Evolutionary conservation across 1,140 invertebrate genomes (phyloP), one percentile per base, ranked within the genome.

Genomic region (Agrilus planipennis): DNA sequence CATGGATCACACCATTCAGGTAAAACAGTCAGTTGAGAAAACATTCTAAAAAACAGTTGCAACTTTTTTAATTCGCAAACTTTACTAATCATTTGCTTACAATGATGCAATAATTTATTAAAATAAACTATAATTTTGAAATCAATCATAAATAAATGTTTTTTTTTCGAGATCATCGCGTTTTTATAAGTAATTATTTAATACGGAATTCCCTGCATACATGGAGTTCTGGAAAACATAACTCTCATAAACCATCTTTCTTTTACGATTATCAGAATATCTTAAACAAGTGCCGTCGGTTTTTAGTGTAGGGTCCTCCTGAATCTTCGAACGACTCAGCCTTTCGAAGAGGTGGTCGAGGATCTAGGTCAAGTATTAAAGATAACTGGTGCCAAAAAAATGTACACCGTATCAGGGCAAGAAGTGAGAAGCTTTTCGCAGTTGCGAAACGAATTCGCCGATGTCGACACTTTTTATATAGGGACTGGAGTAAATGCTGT

Each of bases 351-450:
- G 57, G 84, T 95, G n/a, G 65, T 95, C 38, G 81, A 85, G 59
- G 90, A 94, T 68, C 71, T 93, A 51, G 88, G 88, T 44, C 84
- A 91, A 69, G 87, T 91, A 29, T 69, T 93, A 27, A 90, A 89
- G 69, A 85, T 90, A 79, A 85, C 78, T 52, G 82, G 84, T 43
- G 84, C 85, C 40, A 85, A 84, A 61, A 75, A 81, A 64, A 89
- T 93, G 80, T 89, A 85, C 63, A 91, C 87, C 32, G 80, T 87
- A 18, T 81, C 79, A 6, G 88, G 88, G 39, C 84, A 89, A 73
- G 86, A 90, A 75, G 88, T 94, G 2, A 72, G 87, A 44, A 92
- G 89, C 62, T 92, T 91, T 61, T 91, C 87, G 0, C 89, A 93
- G 49, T 61, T 94, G 22, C 75, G 88, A 27, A 88, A 90, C 54